Evolutionary conservation across 2,113 vertebrate genomes (phyloP).

Genomic region (Amblyopsis rosae): DNA sequence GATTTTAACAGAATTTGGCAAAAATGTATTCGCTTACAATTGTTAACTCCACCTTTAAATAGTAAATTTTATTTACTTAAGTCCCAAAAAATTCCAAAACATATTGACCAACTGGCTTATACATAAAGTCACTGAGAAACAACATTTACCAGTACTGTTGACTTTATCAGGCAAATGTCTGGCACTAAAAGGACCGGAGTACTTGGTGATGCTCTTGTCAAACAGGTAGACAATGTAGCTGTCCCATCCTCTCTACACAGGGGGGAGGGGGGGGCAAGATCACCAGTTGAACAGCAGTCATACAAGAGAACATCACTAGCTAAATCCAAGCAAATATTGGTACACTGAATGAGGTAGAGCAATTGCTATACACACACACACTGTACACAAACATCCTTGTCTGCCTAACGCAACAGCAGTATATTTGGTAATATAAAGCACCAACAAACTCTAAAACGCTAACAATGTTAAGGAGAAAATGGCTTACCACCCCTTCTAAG

Average conservation of each 20-base stretch:
- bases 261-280: conserved; percentile 5
- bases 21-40: too few relatives aligned
- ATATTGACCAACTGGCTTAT: not conserved
- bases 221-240: conserved; percentile 98
- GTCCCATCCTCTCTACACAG: conserved; percentile 92
- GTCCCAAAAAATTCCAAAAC: not conserved
- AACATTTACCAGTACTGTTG: conserved; percentile 88
- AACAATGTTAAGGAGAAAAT: not conserved
- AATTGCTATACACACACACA: too few relatives aligned
- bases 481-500: conserved; percentile 88
- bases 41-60: too few relatives aligned
- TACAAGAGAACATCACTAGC: too few relatives aligned
- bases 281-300: too few relatives aligned
- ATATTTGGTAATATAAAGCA: conserved; percentile 33
- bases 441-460: not conserved
- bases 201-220: conserved; percentile 94
- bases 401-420: not conserved
- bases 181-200: conserved; percentile 90
- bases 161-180: conserved; percentile 93
- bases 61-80: too few relatives aligned
- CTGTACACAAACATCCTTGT: too few relatives aligned
- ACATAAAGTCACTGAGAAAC: not conserved
- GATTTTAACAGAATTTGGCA: too few relatives aligned
- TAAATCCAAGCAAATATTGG: too few relatives aligned
- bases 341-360: too few relatives aligned